Percentiles rank a stretch among this genome's conserved stretches.
Evolutionary conservation across 2,888 invertebrate species (phyloP).

Genomic region (Chloroclystis v-ata): DNA sequence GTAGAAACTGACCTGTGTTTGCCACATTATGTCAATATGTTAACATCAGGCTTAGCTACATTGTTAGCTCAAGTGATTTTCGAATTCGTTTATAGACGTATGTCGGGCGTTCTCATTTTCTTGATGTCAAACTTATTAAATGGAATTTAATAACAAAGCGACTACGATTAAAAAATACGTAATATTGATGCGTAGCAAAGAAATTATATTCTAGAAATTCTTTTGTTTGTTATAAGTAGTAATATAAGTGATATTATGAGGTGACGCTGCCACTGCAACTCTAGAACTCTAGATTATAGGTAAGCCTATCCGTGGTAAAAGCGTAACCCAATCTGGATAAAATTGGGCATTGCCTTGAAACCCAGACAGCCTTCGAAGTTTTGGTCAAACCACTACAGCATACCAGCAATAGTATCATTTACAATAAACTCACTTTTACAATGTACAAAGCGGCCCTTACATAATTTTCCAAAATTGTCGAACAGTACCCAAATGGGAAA

Average conservation of each 20-base stretch:
- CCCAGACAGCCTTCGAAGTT: background rate
- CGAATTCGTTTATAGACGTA: slow-evolving; percentile 28
- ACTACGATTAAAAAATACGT: too few relatives aligned
- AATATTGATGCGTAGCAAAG: too few relatives aligned
- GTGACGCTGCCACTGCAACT: too few relatives aligned
- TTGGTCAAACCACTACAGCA: slow-evolving; percentile 1
- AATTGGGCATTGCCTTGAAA: slow-evolving; percentile 1
- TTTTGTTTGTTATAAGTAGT: too few relatives aligned
- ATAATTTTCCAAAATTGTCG: slow-evolving; percentile 24
- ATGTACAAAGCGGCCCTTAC: slow-evolving; percentile 17
- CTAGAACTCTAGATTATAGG: too few relatives aligned
- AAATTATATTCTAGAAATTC: too few relatives aligned
- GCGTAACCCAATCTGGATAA: background rate
- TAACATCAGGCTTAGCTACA: slow-evolving; percentile 50
- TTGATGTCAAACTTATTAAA: too few relatives aligned
- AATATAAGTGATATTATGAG: too few relatives aligned
- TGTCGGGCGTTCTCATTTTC: background rate
- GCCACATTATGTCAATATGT: slow-evolving; percentile 51
- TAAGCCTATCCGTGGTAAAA: background rate
- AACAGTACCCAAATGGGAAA: slow-evolving; percentile 23
- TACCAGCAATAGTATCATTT: slow-evolving; percentile 7
- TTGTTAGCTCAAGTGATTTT: slow-evolving; percentile 59
- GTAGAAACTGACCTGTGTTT: slow-evolving; percentile 39
- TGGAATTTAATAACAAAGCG: too few relatives aligned
- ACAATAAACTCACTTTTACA: slow-evolving; percentile 2